Base-by-base conservation (phyloP, 2,113 vertebrate species). In the Peucedramus taeniatus region DNA sequence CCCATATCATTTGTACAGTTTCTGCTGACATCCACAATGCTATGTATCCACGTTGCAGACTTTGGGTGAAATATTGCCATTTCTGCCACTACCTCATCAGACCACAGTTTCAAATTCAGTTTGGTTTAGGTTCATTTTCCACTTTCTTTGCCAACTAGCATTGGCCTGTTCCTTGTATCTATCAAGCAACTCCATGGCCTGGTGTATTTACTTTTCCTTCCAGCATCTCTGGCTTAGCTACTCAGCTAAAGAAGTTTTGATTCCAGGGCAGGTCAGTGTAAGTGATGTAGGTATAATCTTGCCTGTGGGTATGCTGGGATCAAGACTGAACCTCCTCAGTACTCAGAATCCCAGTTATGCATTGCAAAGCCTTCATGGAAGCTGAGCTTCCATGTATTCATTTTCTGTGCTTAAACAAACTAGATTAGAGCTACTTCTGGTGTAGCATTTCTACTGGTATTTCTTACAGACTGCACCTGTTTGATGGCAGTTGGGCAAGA, bases 11-110 rank as follows among this genome's bases (percentile, higher is more conserved):
- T 37, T 68, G 27, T 42, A 49, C 9, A 35, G 12, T 53, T 84
- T 87, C 56, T 89, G 60, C 31, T 89, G 49, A 35, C 8, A 56
- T 18, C 30, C 23, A 3, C 31, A 61, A 28, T 3, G 12, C 4
- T 33, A 4, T 12, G 11, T 45, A 44, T 5, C 26, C 21, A 26
- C 0, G 1, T 15, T n/a, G 24, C 15, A 60, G 54, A 44, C 7
- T 65, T 40, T 30, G 37, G 9, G n/a, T 51, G 26, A 60, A 66
- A 20, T 40, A 42, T 27, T 89, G 22, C 10, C 24, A 30, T 81
- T 71, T 78, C 49, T 92, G 19, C 13, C 27, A 63, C 39, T 56
- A 9, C 23, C 5, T 59, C 1, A 0, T 33, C 23, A 35, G 61
- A 75, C 37, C 17, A 64, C 23, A 78, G 14, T 64, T 64, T 82